Evolutionary conservation across 2,888 invertebrate genomes (phyloP), one percentile per base, ranked within the genome.

Genomic region (Drosophila histrio): DNA sequence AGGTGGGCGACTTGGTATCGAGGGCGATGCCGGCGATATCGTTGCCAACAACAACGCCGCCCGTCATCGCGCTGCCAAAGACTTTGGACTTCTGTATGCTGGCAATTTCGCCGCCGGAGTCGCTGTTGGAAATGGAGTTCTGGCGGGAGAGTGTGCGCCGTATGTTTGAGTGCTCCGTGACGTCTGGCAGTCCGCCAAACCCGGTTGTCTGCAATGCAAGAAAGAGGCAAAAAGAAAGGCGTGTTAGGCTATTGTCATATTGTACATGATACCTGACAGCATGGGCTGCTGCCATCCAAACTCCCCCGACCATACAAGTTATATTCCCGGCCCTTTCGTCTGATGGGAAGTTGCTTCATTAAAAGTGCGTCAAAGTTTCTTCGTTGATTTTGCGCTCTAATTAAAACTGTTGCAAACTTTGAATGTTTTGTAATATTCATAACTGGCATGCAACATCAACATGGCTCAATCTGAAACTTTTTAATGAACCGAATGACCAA

Each of bases 101-200:
- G 70, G 91, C 89, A 59, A 90, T 90, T 77, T 91, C 91, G 17
- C 88, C 90, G 47, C 91, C 91, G 26, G 91, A 91, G 73, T 91
- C 91, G 52, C 91, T 91, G 67, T 91, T 91, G 36, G 91, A 91
- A 76, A 89, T 89, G 36, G 92, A 91, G 75, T 91, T 91, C 76
- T 92, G 91, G 82, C 90, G 90, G 72, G 91, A 91, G 58, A 91
- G 89, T 11, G 90, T 89, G 38, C 89, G 91, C 19, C 91, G 91
- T 64, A 91, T 89, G 66, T 92, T 92, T 39, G 92, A 92, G 79
- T 92, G 92, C 68, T 92, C 92, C 70, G 92, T 92, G 50, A 92
- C 92, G 77, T 92, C 92, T 68, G 92, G 92, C 61, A 92, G 84
- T 26, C 92, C 92, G 64, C 92, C 92, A 79, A 91, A 92, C 28